phyloP scores from a whole-genome alignment of 1,140 invertebrate genomes.

The Dryas iulia region DNA sequence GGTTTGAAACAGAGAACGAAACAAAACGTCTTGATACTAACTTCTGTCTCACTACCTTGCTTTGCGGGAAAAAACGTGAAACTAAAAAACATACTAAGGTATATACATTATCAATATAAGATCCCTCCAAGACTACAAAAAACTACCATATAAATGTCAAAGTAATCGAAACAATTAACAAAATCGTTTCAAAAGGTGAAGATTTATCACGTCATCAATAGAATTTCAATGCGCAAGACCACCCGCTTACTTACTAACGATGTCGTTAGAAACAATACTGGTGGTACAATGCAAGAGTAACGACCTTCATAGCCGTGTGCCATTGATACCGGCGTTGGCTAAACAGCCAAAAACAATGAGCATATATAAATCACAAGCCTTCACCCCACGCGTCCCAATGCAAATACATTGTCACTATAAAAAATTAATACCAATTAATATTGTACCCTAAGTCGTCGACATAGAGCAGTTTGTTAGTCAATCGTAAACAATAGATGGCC shows the following conservation, averaged over 20 bases:
- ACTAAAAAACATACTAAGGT: too few species aligned
- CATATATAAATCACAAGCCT: constrained; percentile 71
- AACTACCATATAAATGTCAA: constrained; percentile 5
- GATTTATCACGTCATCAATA: constrained; percentile 72
- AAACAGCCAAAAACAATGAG: constrained; percentile 77
- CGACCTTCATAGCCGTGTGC: constrained; percentile 63
- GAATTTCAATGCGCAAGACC: constrained; percentile 71
- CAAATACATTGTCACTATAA: constrained; percentile 41
- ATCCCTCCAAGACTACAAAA: not conserved
- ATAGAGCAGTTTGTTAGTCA: constrained; percentile 41
- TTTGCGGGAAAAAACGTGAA: too few species aligned
- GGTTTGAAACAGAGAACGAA: not conserved
- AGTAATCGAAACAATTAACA: constrained; percentile 55
- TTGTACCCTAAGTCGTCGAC: constrained; percentile 11
- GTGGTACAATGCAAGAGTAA: constrained; percentile 74
- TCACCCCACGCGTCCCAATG: constrained; percentile 52
- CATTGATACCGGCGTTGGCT: constrained; percentile 69
- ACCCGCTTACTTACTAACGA: constrained; percentile 76
- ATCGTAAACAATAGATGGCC: constrained; percentile 69
- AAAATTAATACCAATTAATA: constrained; percentile 31
- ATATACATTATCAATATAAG: not conserved
- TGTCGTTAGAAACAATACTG: constrained; percentile 72
- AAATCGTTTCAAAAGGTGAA: constrained; percentile 49
- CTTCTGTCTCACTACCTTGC: too few species aligned
- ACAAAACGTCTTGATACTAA: too few species aligned